Percentiles rank a stretch among this genome's conserved stretches.
Evolutionary conservation across 2,888 invertebrate species (phyloP).

Genomic region (Cetonia aurata): DNA sequence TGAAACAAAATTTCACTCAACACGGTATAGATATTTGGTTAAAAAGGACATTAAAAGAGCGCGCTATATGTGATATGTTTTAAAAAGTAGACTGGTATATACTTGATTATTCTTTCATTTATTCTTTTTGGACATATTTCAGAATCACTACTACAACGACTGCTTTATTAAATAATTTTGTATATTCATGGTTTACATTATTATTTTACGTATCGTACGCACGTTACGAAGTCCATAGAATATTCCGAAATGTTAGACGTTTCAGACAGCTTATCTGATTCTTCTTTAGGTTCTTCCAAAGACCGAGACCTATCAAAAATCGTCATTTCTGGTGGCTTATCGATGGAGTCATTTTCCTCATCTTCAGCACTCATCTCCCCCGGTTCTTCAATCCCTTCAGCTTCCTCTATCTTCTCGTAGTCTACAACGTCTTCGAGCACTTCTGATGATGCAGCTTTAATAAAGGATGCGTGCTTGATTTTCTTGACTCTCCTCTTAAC

Average conservation of each 20-base stretch:
- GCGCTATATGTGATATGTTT: too few species aligned
- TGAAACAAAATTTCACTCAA: too few species aligned
- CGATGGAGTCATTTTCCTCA: background rate
- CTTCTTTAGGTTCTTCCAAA: background rate
- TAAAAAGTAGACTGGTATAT: too few species aligned
- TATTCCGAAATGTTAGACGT: background rate
- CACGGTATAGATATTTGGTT: too few species aligned
- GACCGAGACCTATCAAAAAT: too few species aligned
- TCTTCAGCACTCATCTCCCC: background rate
- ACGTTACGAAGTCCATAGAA: constrained; percentile 8
- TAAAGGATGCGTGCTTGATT: background rate
- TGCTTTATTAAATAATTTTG: too few species aligned
- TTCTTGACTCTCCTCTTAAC: background rate
- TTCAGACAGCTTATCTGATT: too few species aligned
- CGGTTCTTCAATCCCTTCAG: background rate
- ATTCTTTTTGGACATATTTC: too few species aligned
- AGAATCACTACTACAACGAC: too few species aligned
- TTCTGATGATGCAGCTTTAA: constrained; percentile 6
- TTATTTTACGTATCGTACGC: constrained; percentile 9
- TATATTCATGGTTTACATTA: background rate
- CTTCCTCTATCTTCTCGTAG: constrained; percentile 11
- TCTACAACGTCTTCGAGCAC: constrained; percentile 15
- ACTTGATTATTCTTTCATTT: too few species aligned
- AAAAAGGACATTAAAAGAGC: too few species aligned
- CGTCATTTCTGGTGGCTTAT: background rate